Conservation (phyloP, 2,888 invertebrate genomes). For the Terebella lapidaria region DNA sequence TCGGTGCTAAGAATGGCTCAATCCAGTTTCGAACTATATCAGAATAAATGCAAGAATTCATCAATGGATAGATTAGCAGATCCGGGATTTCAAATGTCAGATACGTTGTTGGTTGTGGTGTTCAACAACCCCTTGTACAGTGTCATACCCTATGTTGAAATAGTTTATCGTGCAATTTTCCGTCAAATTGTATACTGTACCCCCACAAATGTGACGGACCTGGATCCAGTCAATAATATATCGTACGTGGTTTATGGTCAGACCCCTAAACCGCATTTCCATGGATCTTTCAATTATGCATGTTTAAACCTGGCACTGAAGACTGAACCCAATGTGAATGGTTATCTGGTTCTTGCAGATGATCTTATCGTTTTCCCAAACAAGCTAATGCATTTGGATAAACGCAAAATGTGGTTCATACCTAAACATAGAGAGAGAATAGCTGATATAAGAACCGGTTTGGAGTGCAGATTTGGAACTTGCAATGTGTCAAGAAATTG, state of each 20-base stretch:
- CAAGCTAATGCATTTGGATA: conserved; percentile 3
- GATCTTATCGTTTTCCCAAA: conserved; percentile 18
- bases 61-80: no score
- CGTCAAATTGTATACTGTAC: conserved; percentile 26
- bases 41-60: no score
- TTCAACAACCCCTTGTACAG: conserved; percentile 24
- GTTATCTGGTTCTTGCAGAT: conserved; percentile 23
- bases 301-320: conserved; percentile 17
- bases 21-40: no score
- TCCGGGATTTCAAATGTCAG: conserved; percentile 13
- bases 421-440: conserved; percentile 16
- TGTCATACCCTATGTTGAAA: conserved; percentile 23
- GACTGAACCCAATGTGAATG: conserved; percentile 15
- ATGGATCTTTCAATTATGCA: conserved; percentile 24
- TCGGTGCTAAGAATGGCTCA: no score
- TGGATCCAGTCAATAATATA: conserved; percentile 2
- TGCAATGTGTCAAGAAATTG: conserved; percentile 21
- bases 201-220: conserved; percentile 14
- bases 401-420: conserved; percentile 18
- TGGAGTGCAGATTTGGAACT: conserved; percentile 23
- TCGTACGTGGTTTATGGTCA: conserved; percentile 18
- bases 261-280: conserved; percentile 13
- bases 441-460: conserved; percentile 16
- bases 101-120: conserved; percentile 19
- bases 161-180: conserved; percentile 23